Conservation (phyloP, 2,888 invertebrate genomes). For the Cactoblastis cactorum region DNA sequence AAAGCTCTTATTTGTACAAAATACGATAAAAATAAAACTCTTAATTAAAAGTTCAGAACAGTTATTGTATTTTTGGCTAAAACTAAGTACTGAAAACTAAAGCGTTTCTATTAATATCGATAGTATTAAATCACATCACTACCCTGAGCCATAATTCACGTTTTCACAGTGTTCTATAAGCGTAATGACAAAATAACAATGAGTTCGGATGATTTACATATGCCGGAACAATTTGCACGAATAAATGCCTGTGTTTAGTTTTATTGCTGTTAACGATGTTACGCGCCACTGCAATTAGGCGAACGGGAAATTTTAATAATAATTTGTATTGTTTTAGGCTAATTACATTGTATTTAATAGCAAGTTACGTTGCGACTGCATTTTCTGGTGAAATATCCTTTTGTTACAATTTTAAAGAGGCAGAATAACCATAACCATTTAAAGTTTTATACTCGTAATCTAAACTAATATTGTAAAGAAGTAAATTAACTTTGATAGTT, state of each 20-base stretch:
- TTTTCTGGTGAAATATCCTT: no score
- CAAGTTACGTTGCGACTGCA: neutral
- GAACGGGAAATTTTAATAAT: neutral
- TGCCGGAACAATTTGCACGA: conserved; percentile 17
- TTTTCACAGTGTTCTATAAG: conserved; percentile 39
- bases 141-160: conserved; percentile 29
- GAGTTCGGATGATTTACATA: conserved; percentile 38
- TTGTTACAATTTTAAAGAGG: no score
- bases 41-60: no score
- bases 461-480: no score
- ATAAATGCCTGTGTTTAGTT: conserved; percentile 17
- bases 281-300: neutral
- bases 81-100: no score
- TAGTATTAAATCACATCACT: neutral
- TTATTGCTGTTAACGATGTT: conserved; percentile 4
- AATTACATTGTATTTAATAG: neutral
- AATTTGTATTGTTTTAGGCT: neutral
- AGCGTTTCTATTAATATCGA: neutral
- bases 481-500: no score
- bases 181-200: conserved; percentile 52
- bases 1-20: no score
- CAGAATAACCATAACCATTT: no score
- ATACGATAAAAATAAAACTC: no score
- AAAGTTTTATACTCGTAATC: no score
- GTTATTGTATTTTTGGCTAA: no score